Evolutionary conservation across 2,888 invertebrate species (phyloP).

Genomic region (Trichogramma dendrolimi): DNA sequence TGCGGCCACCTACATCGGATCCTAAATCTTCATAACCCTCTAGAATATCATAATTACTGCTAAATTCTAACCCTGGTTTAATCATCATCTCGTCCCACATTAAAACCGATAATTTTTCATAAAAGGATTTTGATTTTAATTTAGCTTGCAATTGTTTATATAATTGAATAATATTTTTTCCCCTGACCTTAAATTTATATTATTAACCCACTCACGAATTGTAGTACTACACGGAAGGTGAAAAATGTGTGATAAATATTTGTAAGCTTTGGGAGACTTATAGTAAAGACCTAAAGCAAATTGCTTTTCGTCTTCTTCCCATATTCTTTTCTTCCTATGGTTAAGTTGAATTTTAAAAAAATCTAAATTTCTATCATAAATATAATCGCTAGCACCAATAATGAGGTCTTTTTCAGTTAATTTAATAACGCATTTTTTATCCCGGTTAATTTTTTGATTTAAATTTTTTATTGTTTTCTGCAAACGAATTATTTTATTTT

Average conservation of each 20-base stretch:
- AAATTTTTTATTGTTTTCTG: slow-evolving; percentile 3
- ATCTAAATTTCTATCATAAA: slow-evolving; percentile 17
- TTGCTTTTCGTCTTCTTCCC: slow-evolving; percentile 25
- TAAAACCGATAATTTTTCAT: slow-evolving; percentile 29
- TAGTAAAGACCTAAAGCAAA: slow-evolving; percentile 34
- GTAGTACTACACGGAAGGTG: slow-evolving; percentile 33
- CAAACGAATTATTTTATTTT: background rate
- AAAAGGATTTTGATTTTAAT: slow-evolving; percentile 31
- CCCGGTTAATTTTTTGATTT: too few relatives aligned
- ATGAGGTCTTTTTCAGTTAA: slow-evolving; percentile 12
- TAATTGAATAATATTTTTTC: slow-evolving; percentile 29
- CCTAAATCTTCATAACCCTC: slow-evolving; percentile 34
- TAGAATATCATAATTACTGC: slow-evolving; percentile 28
- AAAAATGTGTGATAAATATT: slow-evolving; percentile 30
- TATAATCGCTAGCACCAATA: slow-evolving; percentile 18
- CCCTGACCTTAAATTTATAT: slow-evolving; percentile 31
- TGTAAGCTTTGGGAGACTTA: slow-evolving; percentile 37
- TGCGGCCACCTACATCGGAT: slow-evolving; percentile 26
- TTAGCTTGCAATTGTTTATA: slow-evolving; percentile 30
- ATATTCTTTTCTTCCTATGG: slow-evolving; percentile 23
- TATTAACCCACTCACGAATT: slow-evolving; percentile 34
- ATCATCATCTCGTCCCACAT: slow-evolving; percentile 35
- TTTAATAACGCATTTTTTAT: too few relatives aligned
- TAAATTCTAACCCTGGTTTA: slow-evolving; percentile 29
- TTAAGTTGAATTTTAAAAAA: slow-evolving; percentile 28